Evolutionary conservation across 2,797 vertebrate genomes (phyloP).

Genomic region (Craterocephalus amniculus): DNA sequence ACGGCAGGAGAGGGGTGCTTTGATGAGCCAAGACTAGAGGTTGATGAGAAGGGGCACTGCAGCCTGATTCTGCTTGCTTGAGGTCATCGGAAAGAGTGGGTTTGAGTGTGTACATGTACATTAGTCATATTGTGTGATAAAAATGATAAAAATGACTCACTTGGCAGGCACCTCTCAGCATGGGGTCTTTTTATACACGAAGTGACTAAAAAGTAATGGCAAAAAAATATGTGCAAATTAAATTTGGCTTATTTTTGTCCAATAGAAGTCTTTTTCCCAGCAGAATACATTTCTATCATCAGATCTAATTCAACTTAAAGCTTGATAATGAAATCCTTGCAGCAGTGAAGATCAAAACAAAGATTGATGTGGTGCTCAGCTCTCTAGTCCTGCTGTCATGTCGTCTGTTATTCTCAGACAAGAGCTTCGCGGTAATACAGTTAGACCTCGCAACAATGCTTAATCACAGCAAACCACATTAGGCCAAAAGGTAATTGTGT

Average conservation of each 20-base stretch:
- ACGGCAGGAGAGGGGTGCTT: conserved; percentile 71
- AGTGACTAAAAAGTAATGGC: conserved; percentile 39
- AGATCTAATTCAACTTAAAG: conserved; percentile 61
- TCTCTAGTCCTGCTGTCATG: conserved; percentile 75
- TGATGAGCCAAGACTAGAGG: conserved; percentile 78
- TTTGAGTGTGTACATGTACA: conserved; percentile 42
- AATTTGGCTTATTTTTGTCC: conserved; percentile 42
- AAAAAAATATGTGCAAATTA: conserved; percentile 21
- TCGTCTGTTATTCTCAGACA: conserved; percentile 80
- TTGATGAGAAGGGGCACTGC: conserved; percentile 76
- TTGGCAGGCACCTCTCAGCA: conserved; percentile 58
- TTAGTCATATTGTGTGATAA: conserved; percentile 63
- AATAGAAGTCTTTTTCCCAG: conserved; percentile 37
- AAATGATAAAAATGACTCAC: conserved; percentile 59
- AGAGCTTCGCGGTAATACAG: conserved; percentile 75
- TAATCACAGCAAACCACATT: conserved; percentile 83
- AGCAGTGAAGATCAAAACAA: conserved; percentile 69
- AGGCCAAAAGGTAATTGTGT: conserved; percentile 81
- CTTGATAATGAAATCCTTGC: conserved; percentile 74
- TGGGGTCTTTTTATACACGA: conserved; percentile 29
- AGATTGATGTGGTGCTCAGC: conserved; percentile 72
- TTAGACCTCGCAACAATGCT: conserved; percentile 82
- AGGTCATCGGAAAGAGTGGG: conserved; percentile 59
- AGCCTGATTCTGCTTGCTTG: conserved; percentile 71
- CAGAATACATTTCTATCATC: conserved; percentile 59